Conservation (phyloP, 1,140 invertebrate species). For the Calephelis nemesis region DNA sequence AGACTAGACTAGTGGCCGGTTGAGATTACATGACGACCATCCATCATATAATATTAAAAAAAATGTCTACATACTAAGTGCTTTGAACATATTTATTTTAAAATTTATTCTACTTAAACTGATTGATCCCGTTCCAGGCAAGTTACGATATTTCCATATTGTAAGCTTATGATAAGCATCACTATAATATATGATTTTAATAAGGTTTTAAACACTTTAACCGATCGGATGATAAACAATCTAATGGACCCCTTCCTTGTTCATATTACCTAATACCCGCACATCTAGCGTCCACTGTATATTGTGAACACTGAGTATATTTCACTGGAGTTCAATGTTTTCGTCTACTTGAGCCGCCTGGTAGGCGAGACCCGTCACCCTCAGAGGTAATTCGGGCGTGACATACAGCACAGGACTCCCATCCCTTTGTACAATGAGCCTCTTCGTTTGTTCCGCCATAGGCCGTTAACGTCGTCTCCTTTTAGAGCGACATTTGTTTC, state of each 20-base stretch:
- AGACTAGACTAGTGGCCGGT: constrained; percentile 13
- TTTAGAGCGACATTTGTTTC: constrained; percentile 79
- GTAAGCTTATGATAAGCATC: constrained; percentile 31
- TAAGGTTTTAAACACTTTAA: constrained; percentile 5
- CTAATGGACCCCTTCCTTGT: constrained; percentile 72
- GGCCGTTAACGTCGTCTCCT: constrained; percentile 80
- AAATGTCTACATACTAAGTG: constrained; percentile 9
- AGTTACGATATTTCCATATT: constrained; percentile 46
- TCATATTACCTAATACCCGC: constrained; percentile 31
- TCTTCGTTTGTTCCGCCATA: constrained; percentile 81
- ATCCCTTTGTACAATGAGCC: constrained; percentile 84
- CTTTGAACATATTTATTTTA: constrained; percentile 26
- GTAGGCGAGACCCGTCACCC: constrained; percentile 65
- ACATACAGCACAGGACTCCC: constrained; percentile 84
- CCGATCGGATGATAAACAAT: constrained; percentile 33
- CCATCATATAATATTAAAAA: constrained; percentile 7
- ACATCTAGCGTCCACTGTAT: constrained; percentile 30
- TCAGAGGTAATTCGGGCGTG: constrained; percentile 83
- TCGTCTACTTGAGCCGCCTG: constrained; percentile 37
- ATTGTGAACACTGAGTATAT: constrained; percentile 45
- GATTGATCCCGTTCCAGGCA: constrained; percentile 75
- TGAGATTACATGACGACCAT: not conserved
- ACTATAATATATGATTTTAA: constrained; percentile 2
- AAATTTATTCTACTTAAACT: constrained; percentile 63
- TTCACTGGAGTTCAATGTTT: constrained; percentile 30